Evolutionary conservation across 2,113 vertebrate species (phyloP).

Genomic region (Polypterus bichir): DNA sequence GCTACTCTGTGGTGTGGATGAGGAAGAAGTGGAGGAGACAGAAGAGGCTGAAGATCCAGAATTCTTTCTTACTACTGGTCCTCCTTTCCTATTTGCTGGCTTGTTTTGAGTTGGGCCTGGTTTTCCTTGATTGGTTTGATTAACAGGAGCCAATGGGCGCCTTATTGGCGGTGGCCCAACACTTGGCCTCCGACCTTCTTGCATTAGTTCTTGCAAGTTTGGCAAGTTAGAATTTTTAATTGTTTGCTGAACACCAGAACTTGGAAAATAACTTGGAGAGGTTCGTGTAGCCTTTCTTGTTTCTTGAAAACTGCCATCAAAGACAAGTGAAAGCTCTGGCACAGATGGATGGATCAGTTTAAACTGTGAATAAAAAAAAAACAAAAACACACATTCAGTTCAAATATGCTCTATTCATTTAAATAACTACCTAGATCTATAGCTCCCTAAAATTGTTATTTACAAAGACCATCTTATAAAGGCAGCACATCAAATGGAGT

Average conservation of each 20-base stretch:
- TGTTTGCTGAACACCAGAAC: conserved; percentile 21
- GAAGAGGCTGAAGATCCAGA: conserved; percentile 22
- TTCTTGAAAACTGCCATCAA: conserved; percentile 58
- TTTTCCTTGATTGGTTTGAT: conserved; percentile 30
- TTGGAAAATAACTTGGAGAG: conserved; percentile 14
- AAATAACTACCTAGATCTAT: too few relatives aligned
- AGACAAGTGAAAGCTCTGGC: conserved; percentile 86
- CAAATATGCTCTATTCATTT: not conserved
- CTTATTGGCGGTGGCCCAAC: conserved; percentile 32
- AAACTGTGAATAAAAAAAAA: conserved; percentile 32
- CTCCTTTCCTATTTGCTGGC: conserved; percentile 24
- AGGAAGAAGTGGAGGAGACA: conserved; percentile 22
- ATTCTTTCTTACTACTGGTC: conserved; percentile 24
- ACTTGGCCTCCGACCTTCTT: conserved; percentile 22
- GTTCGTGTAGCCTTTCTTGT: conserved; percentile 24
- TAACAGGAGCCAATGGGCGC: conserved; percentile 26
- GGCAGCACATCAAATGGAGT: too few relatives aligned
- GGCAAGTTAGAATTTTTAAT: conserved; percentile 15
- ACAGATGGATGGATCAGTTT: conserved; percentile 73
- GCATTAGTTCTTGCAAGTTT: conserved; percentile 2
- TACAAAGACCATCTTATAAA: too few relatives aligned
- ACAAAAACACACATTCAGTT: not conserved
- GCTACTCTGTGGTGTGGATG: conserved; percentile 30
- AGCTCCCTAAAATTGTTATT: too few relatives aligned
- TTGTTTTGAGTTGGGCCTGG: conserved; percentile 22